Evolutionary conservation across 2,797 vertebrate species (phyloP), one percentile per base, ranked within the genome.

Genomic region (Crenichthys baileyi): DNA sequence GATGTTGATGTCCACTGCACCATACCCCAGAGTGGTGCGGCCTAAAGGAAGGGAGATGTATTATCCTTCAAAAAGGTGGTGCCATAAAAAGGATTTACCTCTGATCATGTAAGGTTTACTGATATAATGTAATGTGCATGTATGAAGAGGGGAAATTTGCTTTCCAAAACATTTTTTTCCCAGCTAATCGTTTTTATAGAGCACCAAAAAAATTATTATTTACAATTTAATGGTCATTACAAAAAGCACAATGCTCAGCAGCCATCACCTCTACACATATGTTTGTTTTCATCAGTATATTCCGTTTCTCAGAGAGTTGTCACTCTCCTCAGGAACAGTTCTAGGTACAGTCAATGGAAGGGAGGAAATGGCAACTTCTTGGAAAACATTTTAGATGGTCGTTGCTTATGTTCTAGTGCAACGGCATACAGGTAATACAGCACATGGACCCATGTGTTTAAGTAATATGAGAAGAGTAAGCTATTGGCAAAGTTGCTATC

Each of bases 1-100:
- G 81, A 99, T 93, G 56, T 82, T 76, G 73, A 99, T 96, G 91
- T 99, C 98, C 85, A 90, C 92, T 0, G 95, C 85, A 0, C 96
- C 96, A 0, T 97, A 95, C 81, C 98, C 98, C n/a, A 99, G 91
- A 1, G 96, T 95, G 0, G 97, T 98, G 76, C 86, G 95, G 11
- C 98, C 98, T 95, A 67, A 2, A n/a, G 50, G 13, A 20, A 50
- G 41, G 36, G 46, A 53, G 41, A 74, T 7, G 22, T 60, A 26
- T 26, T 16, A 60, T 12, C 9, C 56, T n/a, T 29, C 31, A 56
- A n/a, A 18, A 13, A 72, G 12, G 29, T 13, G 8, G 1, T 46
- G 22, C 58, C 7, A n/a, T 24, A 22, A 24, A 41, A 20, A 53
- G 5, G 20, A 22, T 20, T 53, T 1, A 53, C 51, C 51, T 53